Percentiles rank a stretch among this genome's conserved stretches.
Conservation (phyloP, 2,113 vertebrate genomes). For the Bucco capensis region DNA sequence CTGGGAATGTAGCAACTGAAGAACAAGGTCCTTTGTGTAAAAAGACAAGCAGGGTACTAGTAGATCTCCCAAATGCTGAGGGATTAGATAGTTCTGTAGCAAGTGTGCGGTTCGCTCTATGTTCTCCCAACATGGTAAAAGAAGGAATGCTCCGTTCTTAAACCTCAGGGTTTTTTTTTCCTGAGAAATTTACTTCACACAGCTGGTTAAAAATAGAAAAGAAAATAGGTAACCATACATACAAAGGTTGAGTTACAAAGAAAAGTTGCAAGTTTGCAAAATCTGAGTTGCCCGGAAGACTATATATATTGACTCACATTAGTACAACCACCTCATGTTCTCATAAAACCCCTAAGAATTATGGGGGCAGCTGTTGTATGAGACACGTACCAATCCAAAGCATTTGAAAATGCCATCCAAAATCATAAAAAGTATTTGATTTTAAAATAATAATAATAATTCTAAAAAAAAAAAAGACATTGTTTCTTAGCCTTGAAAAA, state of each 20-base stretch:
- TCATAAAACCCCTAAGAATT: not conserved
- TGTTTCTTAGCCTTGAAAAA: not conserved
- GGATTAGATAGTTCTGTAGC: not conserved
- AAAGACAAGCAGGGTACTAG: not conserved
- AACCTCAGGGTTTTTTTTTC: not conserved
- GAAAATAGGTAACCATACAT: not conserved
- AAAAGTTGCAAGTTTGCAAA: not conserved
- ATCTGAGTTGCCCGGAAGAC: not conserved
- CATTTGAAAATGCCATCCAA: not conserved
- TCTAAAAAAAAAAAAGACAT: not conserved
- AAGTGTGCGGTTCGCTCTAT: too few relatives aligned
- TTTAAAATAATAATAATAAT: not conserved
- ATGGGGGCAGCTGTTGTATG: not conserved
- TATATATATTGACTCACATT: not conserved
- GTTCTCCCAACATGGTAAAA: not conserved
- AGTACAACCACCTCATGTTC: not conserved
- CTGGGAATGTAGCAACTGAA: not conserved
- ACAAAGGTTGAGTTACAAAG: not conserved
- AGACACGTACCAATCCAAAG: not conserved
- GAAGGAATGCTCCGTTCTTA: not conserved
- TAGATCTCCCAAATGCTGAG: not conserved
- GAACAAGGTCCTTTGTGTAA: not conserved
- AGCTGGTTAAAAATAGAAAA: not conserved
- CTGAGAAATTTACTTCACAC: not conserved
- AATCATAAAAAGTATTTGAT: not conserved